Conservation (phyloP, 1,140 invertebrate genomes). For the Lucilia sericata region DNA sequence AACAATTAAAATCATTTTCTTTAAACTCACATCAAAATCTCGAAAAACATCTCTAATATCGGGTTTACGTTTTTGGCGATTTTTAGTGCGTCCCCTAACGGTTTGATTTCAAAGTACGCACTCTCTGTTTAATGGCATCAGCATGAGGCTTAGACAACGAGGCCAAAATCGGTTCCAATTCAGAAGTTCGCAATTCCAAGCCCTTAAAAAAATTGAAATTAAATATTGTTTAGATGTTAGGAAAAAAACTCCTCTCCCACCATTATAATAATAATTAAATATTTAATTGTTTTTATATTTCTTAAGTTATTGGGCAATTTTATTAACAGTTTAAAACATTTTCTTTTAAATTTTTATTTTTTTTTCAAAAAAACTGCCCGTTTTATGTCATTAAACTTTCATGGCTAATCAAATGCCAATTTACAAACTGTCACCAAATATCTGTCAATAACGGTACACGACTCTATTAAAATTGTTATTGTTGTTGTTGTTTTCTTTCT, state of each 20-base stretch:
- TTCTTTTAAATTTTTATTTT: neutral
- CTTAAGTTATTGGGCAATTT: neutral
- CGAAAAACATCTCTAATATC: conserved; percentile 84
- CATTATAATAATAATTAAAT: neutral
- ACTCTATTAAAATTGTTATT: too few species aligned
- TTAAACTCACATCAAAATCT: conserved; percentile 78
- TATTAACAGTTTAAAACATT: neutral
- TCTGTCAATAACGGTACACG: neutral
- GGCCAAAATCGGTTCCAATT: conserved; percentile 61
- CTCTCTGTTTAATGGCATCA: conserved; percentile 81
- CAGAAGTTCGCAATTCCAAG: conserved; percentile 58
- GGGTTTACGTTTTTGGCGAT: conserved; percentile 73
- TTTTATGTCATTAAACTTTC: conserved; percentile 14
- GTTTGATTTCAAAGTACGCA: conserved; percentile 83
- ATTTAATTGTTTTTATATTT: neutral
- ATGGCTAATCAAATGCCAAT: conserved; percentile 24
- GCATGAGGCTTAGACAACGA: conserved; percentile 75
- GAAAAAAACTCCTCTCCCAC: neutral
- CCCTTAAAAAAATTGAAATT: conserved; percentile 51
- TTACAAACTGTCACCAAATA: conserved; percentile 18
- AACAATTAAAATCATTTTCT: neutral
- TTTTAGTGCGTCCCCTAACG: conserved; percentile 76
- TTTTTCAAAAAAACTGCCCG: neutral
- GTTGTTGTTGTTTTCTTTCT: neutral
- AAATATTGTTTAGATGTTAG: too few species aligned